Percentiles rank a stretch among this genome's conserved stretches.
These are phyloP conservation scores for Limnephilus rhombicus DNA, from an alignment of 2,888 invertebrate genomes.

Conservation along the genomic window DNA sequence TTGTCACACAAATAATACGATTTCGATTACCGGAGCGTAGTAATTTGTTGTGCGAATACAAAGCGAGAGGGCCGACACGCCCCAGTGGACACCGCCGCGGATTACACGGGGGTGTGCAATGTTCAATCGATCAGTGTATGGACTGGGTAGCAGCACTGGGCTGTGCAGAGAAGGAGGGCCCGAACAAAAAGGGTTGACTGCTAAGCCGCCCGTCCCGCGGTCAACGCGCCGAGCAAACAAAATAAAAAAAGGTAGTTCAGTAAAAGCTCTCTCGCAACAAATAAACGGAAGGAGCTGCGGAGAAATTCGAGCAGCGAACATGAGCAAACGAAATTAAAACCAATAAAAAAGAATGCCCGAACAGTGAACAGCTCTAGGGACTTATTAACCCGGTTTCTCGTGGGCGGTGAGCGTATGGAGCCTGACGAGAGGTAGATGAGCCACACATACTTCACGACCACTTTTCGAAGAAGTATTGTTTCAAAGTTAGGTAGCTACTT, in stretches of 20 bases:
- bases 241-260: background rate
- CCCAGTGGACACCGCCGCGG: conserved; percentile 32
- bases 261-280: background rate
- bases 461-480: background rate
- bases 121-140: no score
- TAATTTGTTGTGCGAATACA: conserved; percentile 57
- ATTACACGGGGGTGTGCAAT: conserved; percentile 22
- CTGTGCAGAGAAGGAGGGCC: background rate
- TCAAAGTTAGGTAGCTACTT: background rate
- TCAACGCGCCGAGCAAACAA: background rate
- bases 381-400: conserved; percentile 44
- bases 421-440: background rate
- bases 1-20: conserved; percentile 51
- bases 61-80: conserved; percentile 46
- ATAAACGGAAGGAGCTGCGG: conserved; percentile 1
- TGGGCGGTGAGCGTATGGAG: background rate
- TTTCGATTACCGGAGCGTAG: conserved; percentile 50
- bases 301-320: background rate
- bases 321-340: background rate
- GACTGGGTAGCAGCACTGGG: background rate
- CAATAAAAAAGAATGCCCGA: conserved; percentile 9
- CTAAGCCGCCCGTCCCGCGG: background rate
- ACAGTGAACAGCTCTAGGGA: conserved; percentile 12
- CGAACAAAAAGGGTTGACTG: background rate
- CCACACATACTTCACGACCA: background rate